Evolutionary conservation across 2,797 vertebrate genomes (phyloP), one percentile per base, ranked within the genome.

Genomic region (Acanthopagrus latus): DNA sequence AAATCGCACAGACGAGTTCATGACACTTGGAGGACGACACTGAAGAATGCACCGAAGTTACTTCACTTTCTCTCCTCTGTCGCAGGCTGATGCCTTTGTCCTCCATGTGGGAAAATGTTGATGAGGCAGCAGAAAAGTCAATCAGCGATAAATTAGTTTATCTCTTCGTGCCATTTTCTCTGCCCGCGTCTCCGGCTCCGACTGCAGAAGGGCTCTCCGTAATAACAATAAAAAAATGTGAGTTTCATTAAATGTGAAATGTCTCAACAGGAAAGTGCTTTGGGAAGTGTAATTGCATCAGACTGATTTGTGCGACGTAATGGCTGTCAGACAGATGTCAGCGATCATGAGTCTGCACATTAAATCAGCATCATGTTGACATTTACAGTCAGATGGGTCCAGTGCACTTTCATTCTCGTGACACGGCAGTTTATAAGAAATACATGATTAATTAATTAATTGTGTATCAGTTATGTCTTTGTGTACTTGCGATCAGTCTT

Each of bases 241-340:
- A 64, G 71, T 70, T 63, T 0, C 4, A 51, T 50, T 20, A 21
- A 17, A 56, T 13, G 20, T 21, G 16, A 29, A 59, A 56, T 9
- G 56, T 44, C 60, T 52, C 18, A 44, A 1, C 55, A 47, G 25
- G 58, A 25, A 7, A 21, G 38, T 44, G 17, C 11, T 64, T 1
- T 12, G 7, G 58, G 7, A 79, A 62, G 70, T 60, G 46, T 47
- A 58, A 59, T 76, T 23, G n/a, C n/a, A 21, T 46, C 23, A n/a
- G 21, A 58, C 44, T 3, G 8, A 55, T 59, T 51, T 56, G 14
- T 64, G 13, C 23, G 18, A 64, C 65, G 56, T 65, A 44, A 10
- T 21, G 17, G 54, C 63, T 47, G 71, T 38, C 71, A 56, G 38
- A 59, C 14, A 5, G 7, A 54, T 48, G 10, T 43, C 7, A 33